A percentile compares a stretch with the other conserved stretches of the same genome.
Evolutionary conservation across 2,113 vertebrate genomes (phyloP).

Genomic region (Colaptes auratus): DNA sequence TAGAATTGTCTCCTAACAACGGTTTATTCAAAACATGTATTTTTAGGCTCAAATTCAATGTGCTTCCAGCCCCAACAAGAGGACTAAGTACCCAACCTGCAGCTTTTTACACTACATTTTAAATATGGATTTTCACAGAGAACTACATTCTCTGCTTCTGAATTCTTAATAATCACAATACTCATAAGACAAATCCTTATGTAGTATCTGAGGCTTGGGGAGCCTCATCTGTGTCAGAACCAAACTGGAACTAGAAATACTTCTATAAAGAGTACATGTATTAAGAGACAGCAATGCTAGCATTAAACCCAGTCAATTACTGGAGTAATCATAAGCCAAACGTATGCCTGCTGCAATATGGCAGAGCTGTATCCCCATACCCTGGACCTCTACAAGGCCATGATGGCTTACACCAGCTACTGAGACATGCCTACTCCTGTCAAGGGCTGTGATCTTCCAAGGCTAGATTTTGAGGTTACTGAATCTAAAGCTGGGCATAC

Average conservation of each 20-base stretch:
- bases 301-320: background rate
- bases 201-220: background rate
- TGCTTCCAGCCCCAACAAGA: background rate
- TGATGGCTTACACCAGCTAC: background rate
- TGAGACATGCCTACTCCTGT: background rate
- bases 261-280: background rate
- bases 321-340: background rate
- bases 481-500: background rate
- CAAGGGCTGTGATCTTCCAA: background rate
- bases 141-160: background rate
- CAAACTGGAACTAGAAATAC: background rate
- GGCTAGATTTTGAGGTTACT: background rate
- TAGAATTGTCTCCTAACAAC: slow-evolving; percentile 18
- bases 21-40: background rate
- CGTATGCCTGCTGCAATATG: background rate
- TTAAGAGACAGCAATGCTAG: background rate
- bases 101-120: background rate
- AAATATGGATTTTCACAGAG: background rate
- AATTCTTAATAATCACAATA: background rate
- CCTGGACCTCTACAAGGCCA: background rate
- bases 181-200: background rate
- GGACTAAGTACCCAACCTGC: background rate
- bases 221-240: background rate
- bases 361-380: background rate
- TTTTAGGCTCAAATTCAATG: slow-evolving; percentile 1